A percentile compares a stretch with the other conserved stretches of the same genome.
These are phyloP conservation scores for Pristionchus entomophagus DNA, from an alignment of 2,888 invertebrate genomes.

Conservation along the genomic window DNA sequence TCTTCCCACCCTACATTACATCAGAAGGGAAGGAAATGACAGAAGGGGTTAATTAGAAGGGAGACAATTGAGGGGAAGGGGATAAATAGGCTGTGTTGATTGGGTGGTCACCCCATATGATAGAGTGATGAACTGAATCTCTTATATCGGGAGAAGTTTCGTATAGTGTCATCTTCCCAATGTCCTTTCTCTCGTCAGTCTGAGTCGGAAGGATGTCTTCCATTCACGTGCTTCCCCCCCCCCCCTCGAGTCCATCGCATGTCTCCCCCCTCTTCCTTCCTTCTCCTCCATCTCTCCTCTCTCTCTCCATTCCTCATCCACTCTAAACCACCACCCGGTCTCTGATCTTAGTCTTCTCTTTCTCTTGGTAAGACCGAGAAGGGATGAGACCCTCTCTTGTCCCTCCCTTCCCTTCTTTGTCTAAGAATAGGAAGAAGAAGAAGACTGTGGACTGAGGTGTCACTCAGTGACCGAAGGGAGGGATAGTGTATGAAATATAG, in stretches of 20 bases:
- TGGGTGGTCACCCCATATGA: not conserved
- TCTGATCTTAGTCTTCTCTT: not conserved
- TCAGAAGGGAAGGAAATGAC: not conserved
- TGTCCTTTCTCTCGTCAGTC: not conserved
- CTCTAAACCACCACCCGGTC: not conserved
- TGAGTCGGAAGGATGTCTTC: not conserved
- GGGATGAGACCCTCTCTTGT: not conserved
- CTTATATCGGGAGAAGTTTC: not conserved
- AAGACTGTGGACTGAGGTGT: conserved; percentile 31
- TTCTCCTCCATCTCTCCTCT: not conserved
- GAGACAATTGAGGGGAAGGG: not conserved
- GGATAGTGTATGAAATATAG: not conserved
- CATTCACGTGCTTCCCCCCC: conserved; percentile 10
- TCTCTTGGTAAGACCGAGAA: not conserved
- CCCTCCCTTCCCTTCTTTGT: conserved; percentile 9
- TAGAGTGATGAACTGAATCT: not conserved
- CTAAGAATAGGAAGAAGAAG: conserved; percentile 14
- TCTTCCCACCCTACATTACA: not conserved
- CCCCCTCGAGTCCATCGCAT: not conserved
- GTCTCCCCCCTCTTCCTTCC: not conserved
- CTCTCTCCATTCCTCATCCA: not conserved
- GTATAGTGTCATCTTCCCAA: not conserved
- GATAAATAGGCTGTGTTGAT: not conserved
- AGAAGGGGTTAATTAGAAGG: conserved; percentile 19
- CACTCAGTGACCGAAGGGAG: not conserved